Evolutionary conservation across 2,888 invertebrate genomes (phyloP).

Genomic region (Drosophila engyochracea): DNA sequence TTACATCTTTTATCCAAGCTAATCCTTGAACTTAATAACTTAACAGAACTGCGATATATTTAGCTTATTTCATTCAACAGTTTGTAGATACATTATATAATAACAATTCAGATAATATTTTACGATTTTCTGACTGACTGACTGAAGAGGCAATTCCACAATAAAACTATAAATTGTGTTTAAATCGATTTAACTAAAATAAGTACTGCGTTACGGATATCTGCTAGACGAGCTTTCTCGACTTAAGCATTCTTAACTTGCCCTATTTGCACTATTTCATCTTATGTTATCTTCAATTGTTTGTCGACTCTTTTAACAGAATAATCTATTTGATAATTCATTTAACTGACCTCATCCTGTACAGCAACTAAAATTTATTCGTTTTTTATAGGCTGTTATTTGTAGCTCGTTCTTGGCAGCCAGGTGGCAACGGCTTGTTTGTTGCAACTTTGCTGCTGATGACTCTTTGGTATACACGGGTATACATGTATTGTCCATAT

Average conservation of each 20-base stretch:
- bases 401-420: conserved; percentile 6
- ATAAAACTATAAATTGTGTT: background rate
- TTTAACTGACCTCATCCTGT: background rate
- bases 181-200: background rate
- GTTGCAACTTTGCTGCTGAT: conserved; percentile 26
- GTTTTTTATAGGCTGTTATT: background rate
- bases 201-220: background rate
- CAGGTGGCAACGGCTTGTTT: conserved; percentile 27
- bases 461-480: conserved; percentile 14
- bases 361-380: background rate
- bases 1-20: conserved; percentile 21
- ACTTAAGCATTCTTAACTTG: background rate
- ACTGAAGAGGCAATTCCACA: background rate
- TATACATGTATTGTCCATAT: conserved; percentile 31
- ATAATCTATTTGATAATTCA: background rate
- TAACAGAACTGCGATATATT: background rate
- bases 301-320: background rate
- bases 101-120: background rate
- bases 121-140: background rate
- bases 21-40: conserved; percentile 18
- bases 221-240: background rate
- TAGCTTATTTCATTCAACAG: conserved; percentile 1
- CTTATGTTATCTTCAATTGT: background rate
- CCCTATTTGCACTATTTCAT: background rate
- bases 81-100: background rate